These are phyloP conservation scores for Loris lydekkerianus DNA, from an alignment of 2,797 vertebrate genomes.

Conservation along the genomic window DNA sequence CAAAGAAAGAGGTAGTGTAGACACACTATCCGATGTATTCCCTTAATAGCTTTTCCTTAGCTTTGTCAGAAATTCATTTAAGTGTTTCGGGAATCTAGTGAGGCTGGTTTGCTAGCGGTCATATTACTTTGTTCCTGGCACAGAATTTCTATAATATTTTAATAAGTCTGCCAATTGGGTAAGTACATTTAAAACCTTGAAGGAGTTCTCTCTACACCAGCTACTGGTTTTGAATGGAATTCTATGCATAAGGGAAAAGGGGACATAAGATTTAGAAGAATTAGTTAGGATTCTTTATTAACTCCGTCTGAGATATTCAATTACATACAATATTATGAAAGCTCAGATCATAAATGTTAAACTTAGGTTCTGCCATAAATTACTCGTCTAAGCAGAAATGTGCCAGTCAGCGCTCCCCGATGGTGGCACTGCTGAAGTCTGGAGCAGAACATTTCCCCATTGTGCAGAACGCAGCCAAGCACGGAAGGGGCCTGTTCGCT, in stretches of 20 bases:
- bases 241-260: background rate
- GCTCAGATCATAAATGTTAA: background rate
- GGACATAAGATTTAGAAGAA: slow-evolving; percentile 15
- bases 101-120: background rate
- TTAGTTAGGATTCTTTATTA: slow-evolving; percentile 14
- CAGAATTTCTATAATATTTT: slow-evolving; percentile 5
- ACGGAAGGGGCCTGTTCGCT: background rate
- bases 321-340: background rate
- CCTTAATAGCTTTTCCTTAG: slow-evolving; percentile 19
- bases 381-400: background rate
- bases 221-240: slow-evolving; percentile 63
- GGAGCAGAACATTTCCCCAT: background rate
- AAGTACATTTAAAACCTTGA: slow-evolving; percentile 53
- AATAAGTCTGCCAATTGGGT: slow-evolving; percentile 53
- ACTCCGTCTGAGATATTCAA: slow-evolving; percentile 4
- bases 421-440: background rate
- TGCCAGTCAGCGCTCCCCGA: background rate
- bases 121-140: slow-evolving; percentile 62
- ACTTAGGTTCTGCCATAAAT: background rate
- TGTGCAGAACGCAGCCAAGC: background rate
- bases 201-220: slow-evolving; percentile 53
- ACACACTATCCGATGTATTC: background rate
- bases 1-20: background rate
- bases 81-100: background rate
- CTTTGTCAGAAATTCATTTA: slow-evolving; percentile 28